These are phyloP conservation scores for Endomychus coccineus DNA, from an alignment of 2,888 invertebrate species.

Conservation along the genomic window DNA sequence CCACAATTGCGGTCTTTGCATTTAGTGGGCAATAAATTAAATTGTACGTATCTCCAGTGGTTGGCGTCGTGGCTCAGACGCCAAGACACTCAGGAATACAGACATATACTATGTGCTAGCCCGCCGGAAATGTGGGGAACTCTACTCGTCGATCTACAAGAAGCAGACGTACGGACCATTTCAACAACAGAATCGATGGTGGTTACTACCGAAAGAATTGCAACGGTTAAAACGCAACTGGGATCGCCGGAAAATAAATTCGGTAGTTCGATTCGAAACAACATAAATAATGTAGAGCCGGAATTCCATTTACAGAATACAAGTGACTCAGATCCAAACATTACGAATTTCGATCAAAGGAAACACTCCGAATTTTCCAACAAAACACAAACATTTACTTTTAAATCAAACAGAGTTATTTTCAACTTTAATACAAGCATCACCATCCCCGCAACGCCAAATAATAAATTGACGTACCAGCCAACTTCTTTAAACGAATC, in stretches of 20 bases:
- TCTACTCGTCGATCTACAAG: constrained; percentile 37
- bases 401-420: no score
- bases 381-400: no score
- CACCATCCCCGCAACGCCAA: no score
- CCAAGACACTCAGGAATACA: constrained; percentile 41
- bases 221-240: neutral
- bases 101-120: constrained; percentile 41
- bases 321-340: constrained; percentile 1
- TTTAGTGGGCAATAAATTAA: constrained; percentile 63
- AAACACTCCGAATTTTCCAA: no score
- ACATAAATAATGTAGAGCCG: no score
- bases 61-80: constrained; percentile 60
- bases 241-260: constrained; percentile 1
- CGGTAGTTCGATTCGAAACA: no score
- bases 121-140: constrained; percentile 39
- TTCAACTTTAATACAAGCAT: no score
- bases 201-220: neutral
- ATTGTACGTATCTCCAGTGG: constrained; percentile 62
- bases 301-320: neutral
- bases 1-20: constrained; percentile 60
- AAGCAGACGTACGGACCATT: constrained; percentile 12
- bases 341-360: no score
- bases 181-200: neutral
- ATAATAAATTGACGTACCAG: no score
- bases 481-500: no score